Percentiles rank a stretch among this genome's conserved stretches.
These are phyloP conservation scores for Trichonephila inaurata DNA, from an alignment of 1,140 invertebrate genomes.

Conservation along the genomic window DNA sequence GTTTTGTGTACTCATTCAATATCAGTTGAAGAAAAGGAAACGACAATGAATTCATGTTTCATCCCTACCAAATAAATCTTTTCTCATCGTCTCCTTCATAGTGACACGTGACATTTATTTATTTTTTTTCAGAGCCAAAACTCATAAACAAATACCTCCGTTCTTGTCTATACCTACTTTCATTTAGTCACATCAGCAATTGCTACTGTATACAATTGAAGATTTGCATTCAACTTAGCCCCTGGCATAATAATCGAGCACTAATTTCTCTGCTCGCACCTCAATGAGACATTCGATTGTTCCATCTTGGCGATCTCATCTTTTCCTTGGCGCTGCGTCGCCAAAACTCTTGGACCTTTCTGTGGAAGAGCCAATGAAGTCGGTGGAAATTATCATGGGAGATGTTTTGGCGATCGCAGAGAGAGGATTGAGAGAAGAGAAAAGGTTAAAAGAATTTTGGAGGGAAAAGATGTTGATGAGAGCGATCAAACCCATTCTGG, in stretches of 20 bases:
- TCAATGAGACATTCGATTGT: neutral
- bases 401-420: conserved; percentile 4
- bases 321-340: neutral
- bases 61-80: neutral
- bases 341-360: conserved; percentile 2
- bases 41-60: neutral
- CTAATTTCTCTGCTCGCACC: neutral
- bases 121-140: neutral
- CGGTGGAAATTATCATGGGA: conserved; percentile 33
- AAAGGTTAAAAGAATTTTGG: conserved; percentile 70
- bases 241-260: conserved; percentile 8
- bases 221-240: neutral
- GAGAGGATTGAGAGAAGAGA: conserved; percentile 6
- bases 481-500: conserved; percentile 48
- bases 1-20: too few relatives aligned
- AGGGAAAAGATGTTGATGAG: conserved; percentile 63
- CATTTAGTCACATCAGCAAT: neutral
- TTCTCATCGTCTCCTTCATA: neutral
- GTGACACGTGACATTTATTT: neutral
- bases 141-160: neutral
- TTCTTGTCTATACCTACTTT: neutral
- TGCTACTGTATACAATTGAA: neutral
- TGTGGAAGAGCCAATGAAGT: neutral
- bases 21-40: too few relatives aligned
- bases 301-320: neutral